A percentile compares a stretch with the other conserved stretches of the same genome.
phyloP scores from a whole-genome alignment of 2,797 vertebrate species.

The Pipistrellus pipistrellus region DNA sequence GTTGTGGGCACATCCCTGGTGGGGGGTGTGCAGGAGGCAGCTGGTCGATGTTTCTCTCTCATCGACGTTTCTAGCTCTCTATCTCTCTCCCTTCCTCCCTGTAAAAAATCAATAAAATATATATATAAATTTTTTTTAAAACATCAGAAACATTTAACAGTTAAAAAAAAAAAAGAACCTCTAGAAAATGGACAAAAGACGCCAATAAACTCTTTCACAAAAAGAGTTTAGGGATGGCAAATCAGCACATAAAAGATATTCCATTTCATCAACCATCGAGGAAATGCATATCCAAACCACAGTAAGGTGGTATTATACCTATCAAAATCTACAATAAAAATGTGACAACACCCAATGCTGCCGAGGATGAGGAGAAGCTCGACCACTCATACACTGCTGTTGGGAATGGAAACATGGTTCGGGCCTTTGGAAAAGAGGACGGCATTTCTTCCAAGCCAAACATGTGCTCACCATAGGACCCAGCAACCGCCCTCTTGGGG shows the following conservation, averaged over 20 bases:
- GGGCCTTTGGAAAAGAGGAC: background rate
- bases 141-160: background rate
- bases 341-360: background rate
- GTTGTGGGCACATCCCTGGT: too few species aligned
- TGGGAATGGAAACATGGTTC: background rate
- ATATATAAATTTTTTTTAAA: too few species aligned
- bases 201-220: background rate
- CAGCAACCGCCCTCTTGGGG: background rate
- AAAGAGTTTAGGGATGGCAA: background rate
- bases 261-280: background rate
- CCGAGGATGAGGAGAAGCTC: background rate
- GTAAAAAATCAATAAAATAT: too few species aligned
- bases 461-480: background rate
- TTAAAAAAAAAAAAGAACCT: background rate
- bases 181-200: slow-evolving; percentile 39
- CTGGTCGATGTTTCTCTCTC: too few species aligned
- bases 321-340: slow-evolving; percentile 25
- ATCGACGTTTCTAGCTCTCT: too few species aligned
- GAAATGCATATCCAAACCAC: slow-evolving; percentile 19
- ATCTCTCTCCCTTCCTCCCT: too few species aligned
- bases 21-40: too few species aligned
- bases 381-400: background rate
- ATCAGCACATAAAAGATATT: background rate
- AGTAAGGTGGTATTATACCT: background rate
- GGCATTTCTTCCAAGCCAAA: background rate